Base-by-base conservation (phyloP, 1,140 invertebrate species). In the Ceratina japonica region DNA sequence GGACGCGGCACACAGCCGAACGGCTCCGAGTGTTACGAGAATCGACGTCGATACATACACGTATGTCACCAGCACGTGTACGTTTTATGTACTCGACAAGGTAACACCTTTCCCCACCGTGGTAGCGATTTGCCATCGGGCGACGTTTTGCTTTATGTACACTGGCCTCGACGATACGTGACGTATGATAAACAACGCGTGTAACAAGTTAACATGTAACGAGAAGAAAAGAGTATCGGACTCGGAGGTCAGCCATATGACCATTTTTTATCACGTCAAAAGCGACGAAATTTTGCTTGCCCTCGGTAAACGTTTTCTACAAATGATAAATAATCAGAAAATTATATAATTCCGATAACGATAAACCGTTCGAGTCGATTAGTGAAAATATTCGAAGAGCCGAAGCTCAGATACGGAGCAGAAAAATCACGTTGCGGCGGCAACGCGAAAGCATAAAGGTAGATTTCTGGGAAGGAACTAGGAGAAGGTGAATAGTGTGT, bases 101-200 rank as follows among this genome's bases (percentile, higher is more conserved):
- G 70, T 72, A 81, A 69, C 65, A 78, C 63, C 24, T 62, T 49
- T 71, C 56, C 49, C 64, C 54, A 37, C 59, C 51, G n/a, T 49
- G 31, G 24, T 37, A 12, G 7, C 54, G 70, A 61, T 56, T 56
- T 51, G 16, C 56, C 27, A 44, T 62, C 27, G 52, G 24, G 27
- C 70, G 54, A 77, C 51, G 70, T 68, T 72, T 72, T 73, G 71
- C 76, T 84, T 79, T 58, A 66, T 84, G 63, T 79, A 82, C 24
- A 72, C 66, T 82, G 73, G 79, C 79, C 75, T 86, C 81, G 75
- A 61, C 58, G 66, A 84, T 82, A 82, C 73, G 65, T 79, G 79
- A 81, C 82, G 72, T 80, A 87, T 58, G 83, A 88, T 86, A 88
- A 89, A 88, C 84, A 87, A 88, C 76, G 65, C 69, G 78, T 83